Conservation (phyloP, 2,113 vertebrate genomes). For the Aspiorhynchus laticeps region DNA sequence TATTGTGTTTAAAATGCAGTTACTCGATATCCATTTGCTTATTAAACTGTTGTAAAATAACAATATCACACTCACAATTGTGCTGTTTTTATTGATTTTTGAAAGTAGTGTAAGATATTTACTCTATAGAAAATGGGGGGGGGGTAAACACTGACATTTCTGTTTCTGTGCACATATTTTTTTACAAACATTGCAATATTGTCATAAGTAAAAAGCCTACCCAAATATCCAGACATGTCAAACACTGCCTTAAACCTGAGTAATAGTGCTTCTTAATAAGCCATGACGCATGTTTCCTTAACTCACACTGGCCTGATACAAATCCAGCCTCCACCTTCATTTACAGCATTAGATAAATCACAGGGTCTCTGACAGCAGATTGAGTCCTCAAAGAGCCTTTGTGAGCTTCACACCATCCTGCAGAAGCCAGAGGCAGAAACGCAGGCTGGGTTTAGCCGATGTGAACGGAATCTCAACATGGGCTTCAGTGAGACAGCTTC, state of each 20-base stretch:
- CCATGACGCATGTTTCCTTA: conserved; percentile 19
- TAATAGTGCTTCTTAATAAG: neutral
- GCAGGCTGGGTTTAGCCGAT: conserved; percentile 7
- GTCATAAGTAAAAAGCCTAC: neutral
- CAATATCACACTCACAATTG: neutral
- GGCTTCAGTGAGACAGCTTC: conserved; percentile 6
- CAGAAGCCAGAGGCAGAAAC: conserved; percentile 28
- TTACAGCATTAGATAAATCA: conserved; percentile 66
- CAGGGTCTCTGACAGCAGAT: conserved; percentile 62
- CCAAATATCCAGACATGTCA: conserved; percentile 22
- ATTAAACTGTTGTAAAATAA: neutral
- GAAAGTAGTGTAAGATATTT: neutral
- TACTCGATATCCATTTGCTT: neutral
- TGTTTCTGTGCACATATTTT: neutral
- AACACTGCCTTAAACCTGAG: neutral
- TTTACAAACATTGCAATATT: neutral
- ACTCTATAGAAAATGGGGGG: neutral
- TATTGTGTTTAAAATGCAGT: neutral
- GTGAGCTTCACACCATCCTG: conserved; percentile 43
- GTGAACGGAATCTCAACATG: conserved; percentile 33
- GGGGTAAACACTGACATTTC: neutral
- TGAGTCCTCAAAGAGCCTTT: conserved; percentile 64
- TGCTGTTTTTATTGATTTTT: neutral
- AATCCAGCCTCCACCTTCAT: conserved; percentile 53
- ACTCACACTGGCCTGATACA: conserved; percentile 51